These are phyloP conservation scores for Drosophila insularis DNA, from an alignment of 1,140 invertebrate genomes.

Conservation along the genomic window DNA sequence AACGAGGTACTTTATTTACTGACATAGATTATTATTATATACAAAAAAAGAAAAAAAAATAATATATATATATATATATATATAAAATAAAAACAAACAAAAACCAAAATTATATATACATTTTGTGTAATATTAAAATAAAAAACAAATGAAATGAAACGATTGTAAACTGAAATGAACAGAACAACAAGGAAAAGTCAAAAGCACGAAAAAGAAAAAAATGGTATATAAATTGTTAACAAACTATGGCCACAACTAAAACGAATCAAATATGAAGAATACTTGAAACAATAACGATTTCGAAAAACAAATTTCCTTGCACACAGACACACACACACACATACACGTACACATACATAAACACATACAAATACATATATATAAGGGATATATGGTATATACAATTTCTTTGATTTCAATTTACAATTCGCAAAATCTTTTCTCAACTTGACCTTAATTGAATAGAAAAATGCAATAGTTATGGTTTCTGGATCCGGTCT, in stretches of 20 bases:
- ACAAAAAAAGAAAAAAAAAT: slow-evolving; percentile 27
- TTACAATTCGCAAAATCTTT: too few species aligned
- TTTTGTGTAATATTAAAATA: slow-evolving; percentile 18
- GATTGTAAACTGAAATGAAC: too few species aligned
- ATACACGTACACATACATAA: too few species aligned
- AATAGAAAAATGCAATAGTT: too few species aligned
- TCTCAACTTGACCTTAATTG: too few species aligned
- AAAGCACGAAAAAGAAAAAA: not conserved
- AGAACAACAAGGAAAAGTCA: not conserved
- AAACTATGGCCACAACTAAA: not conserved
- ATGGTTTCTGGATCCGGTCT: not conserved
- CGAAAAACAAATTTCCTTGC: not conserved
- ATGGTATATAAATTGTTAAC: not conserved
- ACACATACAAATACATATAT: too few species aligned
- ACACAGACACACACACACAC: not conserved
- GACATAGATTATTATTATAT: slow-evolving; percentile 42
- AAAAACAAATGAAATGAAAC: not conserved
- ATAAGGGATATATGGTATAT: too few species aligned
- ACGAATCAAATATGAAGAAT: not conserved
- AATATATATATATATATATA: slow-evolving; percentile 23
- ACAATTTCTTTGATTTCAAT: too few species aligned
- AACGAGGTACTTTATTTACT: slow-evolving; percentile 54
- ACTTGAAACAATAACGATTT: not conserved
- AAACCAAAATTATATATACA: slow-evolving; percentile 15
- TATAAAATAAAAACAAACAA: not conserved